Evolutionary conservation across 2,113 vertebrate species (phyloP).

Genomic region (Synchiropus splendidus): DNA sequence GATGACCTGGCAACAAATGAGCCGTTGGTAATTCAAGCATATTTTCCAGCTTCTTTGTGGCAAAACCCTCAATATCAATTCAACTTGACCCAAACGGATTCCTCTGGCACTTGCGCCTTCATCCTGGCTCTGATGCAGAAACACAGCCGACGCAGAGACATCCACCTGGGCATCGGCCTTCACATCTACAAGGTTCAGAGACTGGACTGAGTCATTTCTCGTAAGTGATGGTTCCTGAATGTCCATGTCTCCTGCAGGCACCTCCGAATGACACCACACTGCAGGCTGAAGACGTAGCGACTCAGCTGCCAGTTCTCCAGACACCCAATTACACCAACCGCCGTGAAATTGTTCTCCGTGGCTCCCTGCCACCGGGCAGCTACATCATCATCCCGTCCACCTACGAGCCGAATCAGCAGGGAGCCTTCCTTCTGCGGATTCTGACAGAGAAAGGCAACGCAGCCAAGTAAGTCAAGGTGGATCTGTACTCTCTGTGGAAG

Average conservation of each 20-base stretch:
- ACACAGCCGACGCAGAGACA: conserved; percentile 42
- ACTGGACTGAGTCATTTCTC: too few species aligned
- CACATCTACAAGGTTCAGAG: conserved; percentile 61
- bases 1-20: not conserved
- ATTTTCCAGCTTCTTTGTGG: conserved; percentile 44
- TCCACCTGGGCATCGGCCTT: conserved; percentile 32
- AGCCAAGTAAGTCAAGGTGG: conserved; percentile 52
- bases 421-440: conserved; percentile 64
- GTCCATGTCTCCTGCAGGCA: conserved; percentile 32
- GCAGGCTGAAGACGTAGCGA: conserved; percentile 32
- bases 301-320: conserved; percentile 16
- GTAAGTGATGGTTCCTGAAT: too few species aligned
- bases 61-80: conserved; percentile 67
- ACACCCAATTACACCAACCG: conserved; percentile 11
- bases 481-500: too few species aligned
- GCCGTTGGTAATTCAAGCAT: conserved; percentile 13
- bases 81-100: conserved; percentile 36
- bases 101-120: conserved; percentile 51
- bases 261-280: conserved; percentile 18
- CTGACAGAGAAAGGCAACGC: conserved; percentile 56
- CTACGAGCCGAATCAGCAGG: conserved; percentile 36
- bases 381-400: conserved; percentile 67
- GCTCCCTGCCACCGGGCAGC: conserved; percentile 46
- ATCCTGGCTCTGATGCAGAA: conserved; percentile 72
- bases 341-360: conserved; percentile 55